Evolutionary conservation across 2,113 vertebrate genomes (phyloP).

Genomic region (Aspiorhynchus laticeps): DNA sequence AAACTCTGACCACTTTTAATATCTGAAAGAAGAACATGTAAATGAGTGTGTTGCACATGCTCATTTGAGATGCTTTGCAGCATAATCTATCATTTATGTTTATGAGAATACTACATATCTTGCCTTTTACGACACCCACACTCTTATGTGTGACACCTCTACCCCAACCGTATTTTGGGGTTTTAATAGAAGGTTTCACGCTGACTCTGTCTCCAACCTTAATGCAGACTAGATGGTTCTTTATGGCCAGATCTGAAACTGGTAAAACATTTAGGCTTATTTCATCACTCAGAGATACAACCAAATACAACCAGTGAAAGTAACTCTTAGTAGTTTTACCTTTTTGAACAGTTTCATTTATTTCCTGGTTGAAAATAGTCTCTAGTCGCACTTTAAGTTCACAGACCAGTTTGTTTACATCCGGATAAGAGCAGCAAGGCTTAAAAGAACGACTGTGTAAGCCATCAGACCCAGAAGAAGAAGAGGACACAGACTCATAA

Average conservation of each 20-base stretch:
- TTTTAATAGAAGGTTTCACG: slow-evolving; percentile 34
- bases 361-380: slow-evolving; percentile 14
- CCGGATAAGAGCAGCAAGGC: background rate
- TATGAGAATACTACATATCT: background rate
- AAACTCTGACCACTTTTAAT: background rate
- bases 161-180: slow-evolving; percentile 24
- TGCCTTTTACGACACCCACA: slow-evolving; percentile 33
- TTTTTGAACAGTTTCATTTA: slow-evolving; percentile 12
- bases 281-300: background rate
- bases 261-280: background rate
- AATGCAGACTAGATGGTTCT: background rate
- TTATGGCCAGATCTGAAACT: background rate
- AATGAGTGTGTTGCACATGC: background rate
- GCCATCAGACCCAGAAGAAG: slow-evolving; percentile 1
- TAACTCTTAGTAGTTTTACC: background rate
- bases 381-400: slow-evolving; percentile 37
- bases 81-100: background rate
- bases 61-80: background rate
- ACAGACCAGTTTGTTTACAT: background rate
- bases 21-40: background rate
- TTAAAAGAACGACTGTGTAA: background rate
- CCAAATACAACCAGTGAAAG: background rate
- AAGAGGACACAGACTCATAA: slow-evolving; percentile 15
- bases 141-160: slow-evolving; percentile 17
- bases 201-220: slow-evolving; percentile 39